Evolutionary conservation across 2,797 vertebrate genomes (phyloP), one percentile per base, ranked within the genome.

Genomic region (Pangasius larnaudii): DNA sequence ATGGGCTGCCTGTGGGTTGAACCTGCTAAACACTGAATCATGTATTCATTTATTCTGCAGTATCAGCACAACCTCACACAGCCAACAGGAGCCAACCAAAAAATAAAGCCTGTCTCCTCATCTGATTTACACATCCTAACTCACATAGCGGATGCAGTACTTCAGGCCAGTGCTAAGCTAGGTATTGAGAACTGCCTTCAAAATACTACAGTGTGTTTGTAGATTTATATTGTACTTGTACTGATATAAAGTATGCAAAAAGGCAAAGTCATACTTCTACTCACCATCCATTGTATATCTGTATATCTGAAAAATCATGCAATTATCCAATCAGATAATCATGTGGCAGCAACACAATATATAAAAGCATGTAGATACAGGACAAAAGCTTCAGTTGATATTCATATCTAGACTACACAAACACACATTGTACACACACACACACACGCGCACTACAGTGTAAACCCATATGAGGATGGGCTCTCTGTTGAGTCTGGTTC

Each of bases 1-100:
- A n/a, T 27, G 39, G 14, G 42, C 61, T 33, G 49, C 13, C 75
- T 75, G 78, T 59, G 74, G 56, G 72, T 51, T 19, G 56, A 75
- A 80, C 51, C 84, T 87, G 75, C 71, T 30, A 87, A 91, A 86
- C 83, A 80, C 71, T 75, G 85, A 79, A 87, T 85, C 87, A 85
- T 74, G 88, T 90, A 88, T 90, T 89, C 67, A 88, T 90, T 89
- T 84, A 81, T 79, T 53, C 87, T 36, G 36, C 80, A 81, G 9
- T 46, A 39, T 83, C 78, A 84, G 86, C 88, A 85, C 22, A 82
- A 78, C 59, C 75, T 69, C 61, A 42, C 56, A n/a, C 33, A 84
- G 85, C 56, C 61, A 46, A 49, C 56, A 75, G 72, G 13, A 88
- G 53, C 87, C 71, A 89, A 72, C 72, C 75, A 87, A 88, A 84